Evolutionary conservation across 2,113 vertebrate species (phyloP), one percentile per base, ranked within the genome.

Genomic region (Chaetodon auriga): DNA sequence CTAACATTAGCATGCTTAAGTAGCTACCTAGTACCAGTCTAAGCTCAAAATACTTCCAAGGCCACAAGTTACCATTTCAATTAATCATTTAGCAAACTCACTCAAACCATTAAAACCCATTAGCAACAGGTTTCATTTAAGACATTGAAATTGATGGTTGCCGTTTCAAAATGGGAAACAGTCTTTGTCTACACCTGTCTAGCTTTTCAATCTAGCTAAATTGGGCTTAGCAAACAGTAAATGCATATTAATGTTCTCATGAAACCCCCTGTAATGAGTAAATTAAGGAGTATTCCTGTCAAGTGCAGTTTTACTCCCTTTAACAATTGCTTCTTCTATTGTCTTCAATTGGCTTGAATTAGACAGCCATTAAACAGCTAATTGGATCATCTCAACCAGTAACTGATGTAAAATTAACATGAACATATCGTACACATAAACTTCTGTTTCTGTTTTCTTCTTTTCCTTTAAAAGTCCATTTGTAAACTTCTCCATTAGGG

Each of bases 401-500:
- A 55, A 68, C 12, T 66, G 60, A 25, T 65, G 23, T 43, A 7
- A 25, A 70, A 75, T 58, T 30, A 77, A 2, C 45, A 69, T 43
- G 23, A 19, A 49, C 51, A 16, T 58, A 46, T 38, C 68, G 19
- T 19, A 3, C 14, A 41, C 49, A 18, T 43, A 69, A 58, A 76
- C 21, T 64, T 73, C 69, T 30, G 30, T 16, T 5, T 55, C 71
- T 68, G 41, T 66, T 83, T 78, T 21, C 53, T 35, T 71, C 8
- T 53, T 48, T 68, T 78, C 43, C 74, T 78, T 72, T 46, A 48
- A 71, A 87, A 87, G 78, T 80, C 57, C 45, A 85, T 85, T 91
- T 87, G 83, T 92, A 84, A 92, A 83, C 70, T 83, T 86, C 68
- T 85, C 83, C 85, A 84, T 92, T 90, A 91, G 69, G 49, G 23